Percentiles rank a stretch among this genome's conserved stretches.
phyloP scores from a whole-genome alignment of 2,888 invertebrate species.

The Mystacides longicornis region DNA sequence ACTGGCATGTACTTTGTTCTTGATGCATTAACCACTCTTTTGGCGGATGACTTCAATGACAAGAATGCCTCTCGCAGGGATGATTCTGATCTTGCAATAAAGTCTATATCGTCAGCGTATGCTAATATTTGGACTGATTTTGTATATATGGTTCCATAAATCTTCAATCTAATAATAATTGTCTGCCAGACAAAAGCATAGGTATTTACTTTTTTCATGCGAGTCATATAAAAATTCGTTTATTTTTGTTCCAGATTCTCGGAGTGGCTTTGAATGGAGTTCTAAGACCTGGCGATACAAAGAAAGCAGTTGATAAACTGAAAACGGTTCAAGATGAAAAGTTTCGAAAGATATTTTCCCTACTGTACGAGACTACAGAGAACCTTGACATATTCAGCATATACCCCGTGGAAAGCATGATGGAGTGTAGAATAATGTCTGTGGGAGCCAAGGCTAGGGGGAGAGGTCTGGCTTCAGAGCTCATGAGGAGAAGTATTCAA shows the following conservation, averaged over 20 bases:
- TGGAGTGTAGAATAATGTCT: slow-evolving; percentile 75
- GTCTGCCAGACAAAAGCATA: too few species aligned
- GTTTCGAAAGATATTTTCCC: slow-evolving; percentile 71
- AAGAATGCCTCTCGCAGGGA: too few species aligned
- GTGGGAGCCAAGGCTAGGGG: slow-evolving; percentile 66
- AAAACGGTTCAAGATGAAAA: slow-evolving; percentile 59
- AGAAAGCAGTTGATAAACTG: slow-evolving; percentile 60
- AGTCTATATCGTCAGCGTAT: too few species aligned
- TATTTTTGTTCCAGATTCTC: slow-evolving; percentile 52
- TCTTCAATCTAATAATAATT: too few species aligned
- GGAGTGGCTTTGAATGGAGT: slow-evolving; percentile 76
- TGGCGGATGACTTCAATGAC: too few species aligned
- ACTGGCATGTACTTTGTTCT: too few species aligned
- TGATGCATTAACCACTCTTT: too few species aligned
- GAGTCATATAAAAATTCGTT: too few species aligned
- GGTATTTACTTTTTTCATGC: too few species aligned
- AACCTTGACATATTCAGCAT: slow-evolving; percentile 60
- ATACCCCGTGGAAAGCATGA: slow-evolving; percentile 60
- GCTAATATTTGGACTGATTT: too few species aligned
- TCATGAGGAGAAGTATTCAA: slow-evolving; percentile 60
- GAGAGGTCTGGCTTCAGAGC: slow-evolving; percentile 63
- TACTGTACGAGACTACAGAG: slow-evolving; percentile 64
- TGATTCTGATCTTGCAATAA: too few species aligned
- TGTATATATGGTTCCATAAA: too few species aligned
- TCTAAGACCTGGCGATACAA: slow-evolving; percentile 62